Conservation (phyloP, 2,113 vertebrate genomes). For the Pionites leucogaster region DNA sequence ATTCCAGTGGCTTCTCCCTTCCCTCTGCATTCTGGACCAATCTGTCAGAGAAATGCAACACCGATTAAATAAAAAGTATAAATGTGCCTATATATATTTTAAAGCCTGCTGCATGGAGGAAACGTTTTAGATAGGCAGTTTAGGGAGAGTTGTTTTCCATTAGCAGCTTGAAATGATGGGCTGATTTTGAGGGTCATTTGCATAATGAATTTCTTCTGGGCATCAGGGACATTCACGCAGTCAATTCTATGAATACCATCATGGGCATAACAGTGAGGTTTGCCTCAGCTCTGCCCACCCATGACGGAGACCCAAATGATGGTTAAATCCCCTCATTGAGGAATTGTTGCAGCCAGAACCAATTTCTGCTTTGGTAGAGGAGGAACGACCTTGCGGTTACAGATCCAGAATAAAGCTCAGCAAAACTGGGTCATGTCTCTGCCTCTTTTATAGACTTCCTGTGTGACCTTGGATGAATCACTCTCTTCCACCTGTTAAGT, state of each 20-base stretch:
- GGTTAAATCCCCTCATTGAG: not conserved
- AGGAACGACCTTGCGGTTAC: not conserved
- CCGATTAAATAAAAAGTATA: slow-evolving; percentile 7
- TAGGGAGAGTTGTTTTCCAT: slow-evolving; percentile 14
- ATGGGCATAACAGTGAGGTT: not conserved
- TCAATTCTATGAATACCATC: not conserved
- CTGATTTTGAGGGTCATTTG: slow-evolving; percentile 23
- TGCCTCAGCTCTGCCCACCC: not conserved
- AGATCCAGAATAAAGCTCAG: not conserved
- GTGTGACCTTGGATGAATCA: not conserved
- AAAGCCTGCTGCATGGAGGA: slow-evolving; percentile 16
- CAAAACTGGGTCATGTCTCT: not conserved
- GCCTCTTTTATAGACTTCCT: not conserved
- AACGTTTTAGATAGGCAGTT: not conserved
- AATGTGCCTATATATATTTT: slow-evolving; percentile 19
- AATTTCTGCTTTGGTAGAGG: not conserved
- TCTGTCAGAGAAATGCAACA: slow-evolving; percentile 52
- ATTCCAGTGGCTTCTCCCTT: slow-evolving; percentile 72
- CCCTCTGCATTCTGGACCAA: slow-evolving; percentile 55
- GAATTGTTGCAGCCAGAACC: slow-evolving; percentile 15
- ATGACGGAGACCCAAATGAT: not conserved
- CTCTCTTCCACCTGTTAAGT: slow-evolving; percentile 12
- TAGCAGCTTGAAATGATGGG: slow-evolving; percentile 1
- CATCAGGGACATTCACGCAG: not conserved
- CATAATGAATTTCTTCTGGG: not conserved